Percentiles rank a stretch among this genome's conserved stretches.
Evolutionary conservation across 30 jellyfish, hydroid and myxozoan species (phyloP).

Genomic region (Nemopilema nomurai): DNA sequence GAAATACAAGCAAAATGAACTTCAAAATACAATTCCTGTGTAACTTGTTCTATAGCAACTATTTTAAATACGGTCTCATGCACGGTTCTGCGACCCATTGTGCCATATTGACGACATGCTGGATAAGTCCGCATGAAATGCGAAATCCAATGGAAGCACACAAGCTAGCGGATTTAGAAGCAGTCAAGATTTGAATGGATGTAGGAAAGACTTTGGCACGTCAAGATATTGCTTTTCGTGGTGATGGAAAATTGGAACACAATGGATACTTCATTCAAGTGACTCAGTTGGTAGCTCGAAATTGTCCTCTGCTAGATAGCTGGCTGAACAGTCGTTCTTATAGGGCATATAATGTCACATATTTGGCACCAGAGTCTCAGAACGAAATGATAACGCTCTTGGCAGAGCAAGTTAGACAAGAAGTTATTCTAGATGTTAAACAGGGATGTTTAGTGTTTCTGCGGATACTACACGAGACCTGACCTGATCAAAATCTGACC

Average conservation of each 20-base stretch:
- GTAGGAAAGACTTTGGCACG: constrained; percentile 30
- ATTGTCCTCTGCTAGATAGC: constrained; percentile 52
- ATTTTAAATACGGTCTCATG: constrained; percentile 12
- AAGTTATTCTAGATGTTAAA: constrained; percentile 23
- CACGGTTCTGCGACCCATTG: constrained; percentile 50
- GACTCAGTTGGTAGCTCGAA: constrained; percentile 38
- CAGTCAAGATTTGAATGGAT: constrained; percentile 26
- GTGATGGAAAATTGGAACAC: constrained; percentile 19
- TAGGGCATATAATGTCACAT: constrained; percentile 32
- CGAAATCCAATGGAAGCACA: constrained; percentile 22
- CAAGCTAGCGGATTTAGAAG: constrained; percentile 21
- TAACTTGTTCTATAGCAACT: background rate
- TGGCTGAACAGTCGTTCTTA: constrained; percentile 12
- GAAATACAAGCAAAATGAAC: background rate
- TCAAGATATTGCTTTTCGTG: constrained; percentile 37
- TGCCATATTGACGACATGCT: constrained; percentile 39
- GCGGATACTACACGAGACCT: constrained; percentile 60
- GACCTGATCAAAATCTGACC: constrained; percentile 1
- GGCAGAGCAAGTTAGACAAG: constrained; percentile 41
- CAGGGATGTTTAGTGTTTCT: constrained; percentile 50
- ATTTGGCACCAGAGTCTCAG: constrained; percentile 57
- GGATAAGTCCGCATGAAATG: constrained; percentile 38
- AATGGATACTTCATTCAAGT: constrained; percentile 15
- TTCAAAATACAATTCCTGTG: background rate
- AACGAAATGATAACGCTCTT: constrained; percentile 45